phyloP scores from a whole-genome alignment of 2,888 invertebrate genomes.

The Cynaeus angustus region DNA sequence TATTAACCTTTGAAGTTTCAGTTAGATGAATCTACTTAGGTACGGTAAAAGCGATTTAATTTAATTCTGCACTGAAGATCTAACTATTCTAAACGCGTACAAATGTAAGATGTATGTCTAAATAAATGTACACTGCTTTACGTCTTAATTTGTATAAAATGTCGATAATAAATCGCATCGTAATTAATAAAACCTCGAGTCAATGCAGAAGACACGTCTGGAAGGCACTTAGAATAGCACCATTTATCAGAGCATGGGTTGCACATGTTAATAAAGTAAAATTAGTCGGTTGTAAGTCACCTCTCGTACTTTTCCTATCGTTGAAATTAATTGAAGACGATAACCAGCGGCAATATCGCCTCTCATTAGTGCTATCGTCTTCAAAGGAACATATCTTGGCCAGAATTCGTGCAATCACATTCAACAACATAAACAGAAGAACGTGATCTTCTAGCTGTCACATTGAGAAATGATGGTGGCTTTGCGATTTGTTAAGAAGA shows the following conservation, averaged over 20 bases:
- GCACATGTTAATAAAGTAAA: slow-evolving; percentile 47
- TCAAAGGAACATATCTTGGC: slow-evolving; percentile 37
- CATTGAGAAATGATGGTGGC: slow-evolving; percentile 63
- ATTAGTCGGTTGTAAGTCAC: slow-evolving; percentile 45
- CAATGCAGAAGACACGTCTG: slow-evolving; percentile 19
- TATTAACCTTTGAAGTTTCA: too few species aligned
- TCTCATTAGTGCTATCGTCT: slow-evolving; percentile 67
- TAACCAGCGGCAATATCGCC: slow-evolving; percentile 64
- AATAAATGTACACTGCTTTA: too few species aligned
- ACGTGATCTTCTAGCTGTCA: slow-evolving; percentile 63
- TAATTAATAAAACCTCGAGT: slow-evolving; percentile 11
- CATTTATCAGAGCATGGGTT: slow-evolving; percentile 26
- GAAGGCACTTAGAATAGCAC: slow-evolving; percentile 26
- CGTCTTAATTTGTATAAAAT: slow-evolving; percentile 9
- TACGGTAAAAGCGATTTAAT: too few species aligned
- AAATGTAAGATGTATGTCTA: too few species aligned
- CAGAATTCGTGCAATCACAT: slow-evolving; percentile 64
- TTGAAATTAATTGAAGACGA: slow-evolving; percentile 66
- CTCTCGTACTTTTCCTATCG: slow-evolving; percentile 60
- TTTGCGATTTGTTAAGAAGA: slow-evolving; percentile 63
- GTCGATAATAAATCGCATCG: slow-evolving; percentile 5
- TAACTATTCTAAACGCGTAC: too few species aligned
- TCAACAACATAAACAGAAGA: slow-evolving; percentile 64
- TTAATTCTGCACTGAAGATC: too few species aligned
- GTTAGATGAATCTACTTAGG: too few species aligned